Evolutionary conservation across 2,113 vertebrate species (phyloP).

Genomic region (Dipodomys merriami): DNA sequence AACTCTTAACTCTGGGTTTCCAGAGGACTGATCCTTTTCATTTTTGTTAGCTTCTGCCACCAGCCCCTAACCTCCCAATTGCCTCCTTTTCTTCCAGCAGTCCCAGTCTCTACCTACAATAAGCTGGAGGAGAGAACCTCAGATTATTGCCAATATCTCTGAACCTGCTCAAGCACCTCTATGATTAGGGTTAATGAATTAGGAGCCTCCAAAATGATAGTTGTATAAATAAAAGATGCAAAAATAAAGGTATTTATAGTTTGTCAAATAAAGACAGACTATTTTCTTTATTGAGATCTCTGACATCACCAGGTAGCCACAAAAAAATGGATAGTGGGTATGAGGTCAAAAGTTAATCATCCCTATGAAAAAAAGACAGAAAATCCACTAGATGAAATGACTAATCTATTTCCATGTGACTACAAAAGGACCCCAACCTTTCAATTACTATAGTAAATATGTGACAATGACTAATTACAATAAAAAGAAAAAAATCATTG

Average conservation of each 20-base stretch:
- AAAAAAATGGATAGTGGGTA: not conserved
- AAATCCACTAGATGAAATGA: constrained; percentile 37
- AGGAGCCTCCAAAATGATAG: not conserved
- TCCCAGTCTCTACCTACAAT: not conserved
- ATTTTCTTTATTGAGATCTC: constrained; percentile 16
- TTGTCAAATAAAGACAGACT: not conserved
- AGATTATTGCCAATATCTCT: not conserved
- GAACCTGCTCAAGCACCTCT: not conserved
- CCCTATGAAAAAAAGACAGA: constrained; percentile 26
- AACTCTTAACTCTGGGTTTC: not conserved
- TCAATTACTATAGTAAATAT: constrained; percentile 31
- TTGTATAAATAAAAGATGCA: not conserved
- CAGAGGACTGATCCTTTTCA: not conserved
- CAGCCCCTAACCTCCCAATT: not conserved
- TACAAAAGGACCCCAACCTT: constrained; percentile 37
- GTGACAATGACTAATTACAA: constrained; percentile 30
- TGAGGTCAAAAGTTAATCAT: constrained; percentile 33
- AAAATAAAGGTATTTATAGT: not conserved
- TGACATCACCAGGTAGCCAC: not conserved
- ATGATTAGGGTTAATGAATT: not conserved
- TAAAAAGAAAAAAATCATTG: constrained; percentile 49
- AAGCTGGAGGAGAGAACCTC: not conserved
- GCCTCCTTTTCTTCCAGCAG: too few species aligned
- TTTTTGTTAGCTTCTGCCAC: not conserved
- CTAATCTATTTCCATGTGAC: not conserved